phyloP scores from a whole-genome alignment of 2,888 invertebrate species.

The Pharmacophagus antenor region DNA sequence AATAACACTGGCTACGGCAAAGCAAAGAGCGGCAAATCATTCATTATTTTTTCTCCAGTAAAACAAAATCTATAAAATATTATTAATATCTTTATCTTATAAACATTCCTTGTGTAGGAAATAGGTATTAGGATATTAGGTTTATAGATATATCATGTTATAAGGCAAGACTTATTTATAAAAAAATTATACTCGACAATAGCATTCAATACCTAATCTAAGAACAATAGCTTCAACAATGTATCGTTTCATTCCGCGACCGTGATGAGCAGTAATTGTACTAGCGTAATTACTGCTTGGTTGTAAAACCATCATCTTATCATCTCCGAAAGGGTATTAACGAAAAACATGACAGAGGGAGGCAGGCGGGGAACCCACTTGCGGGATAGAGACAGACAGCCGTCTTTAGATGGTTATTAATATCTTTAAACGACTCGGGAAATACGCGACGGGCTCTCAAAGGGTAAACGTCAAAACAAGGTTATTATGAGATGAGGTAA shows the following conservation, averaged over 20 bases:
- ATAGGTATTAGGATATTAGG: too few species aligned
- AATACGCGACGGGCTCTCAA: conserved; percentile 71
- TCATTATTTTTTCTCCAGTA: too few species aligned
- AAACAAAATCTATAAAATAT: too few species aligned
- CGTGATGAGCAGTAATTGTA: conserved; percentile 67
- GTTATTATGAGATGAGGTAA: conserved; percentile 77
- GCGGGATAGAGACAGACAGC: conserved; percentile 60
- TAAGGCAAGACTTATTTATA: background rate
- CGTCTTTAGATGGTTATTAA: conserved; percentile 76
- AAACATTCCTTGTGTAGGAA: too few species aligned
- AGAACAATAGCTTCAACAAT: conserved; percentile 43
- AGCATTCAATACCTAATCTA: conserved; percentile 33
- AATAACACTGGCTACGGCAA: background rate
- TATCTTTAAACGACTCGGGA: conserved; percentile 71
- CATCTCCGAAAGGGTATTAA: conserved; percentile 75
- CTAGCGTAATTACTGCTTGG: conserved; percentile 75
- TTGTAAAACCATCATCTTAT: conserved; percentile 79
- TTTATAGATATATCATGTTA: too few species aligned
- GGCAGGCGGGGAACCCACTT: conserved; percentile 44
- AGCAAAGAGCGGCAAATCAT: background rate
- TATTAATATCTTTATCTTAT: too few species aligned
- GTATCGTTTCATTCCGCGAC: conserved; percentile 47
- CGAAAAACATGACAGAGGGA: conserved; percentile 64
- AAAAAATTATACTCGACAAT: background rate
- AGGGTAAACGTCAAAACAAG: conserved; percentile 78